Evolutionary conservation across 2,888 invertebrate species (phyloP).

Genomic region (Drosophila anceps): DNA sequence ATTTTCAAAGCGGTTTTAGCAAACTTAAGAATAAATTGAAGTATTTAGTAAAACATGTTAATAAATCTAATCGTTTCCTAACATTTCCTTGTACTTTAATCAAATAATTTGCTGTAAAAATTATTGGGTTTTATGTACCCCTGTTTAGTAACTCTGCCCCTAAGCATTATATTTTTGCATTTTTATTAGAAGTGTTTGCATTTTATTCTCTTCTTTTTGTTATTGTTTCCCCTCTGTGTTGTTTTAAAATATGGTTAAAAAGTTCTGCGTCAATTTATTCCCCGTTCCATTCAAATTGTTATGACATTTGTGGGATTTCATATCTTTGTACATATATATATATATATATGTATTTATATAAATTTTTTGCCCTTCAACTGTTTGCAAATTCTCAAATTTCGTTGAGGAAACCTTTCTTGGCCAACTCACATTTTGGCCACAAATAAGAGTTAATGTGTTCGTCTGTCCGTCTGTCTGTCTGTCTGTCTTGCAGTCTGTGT

Average conservation of each 20-base stretch:
- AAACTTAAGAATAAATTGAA: background rate
- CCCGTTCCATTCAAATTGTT: background rate
- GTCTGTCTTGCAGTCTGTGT: background rate
- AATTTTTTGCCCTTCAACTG: constrained; percentile 10
- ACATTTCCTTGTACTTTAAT: background rate
- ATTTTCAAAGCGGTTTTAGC: background rate
- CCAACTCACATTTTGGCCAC: constrained; percentile 32
- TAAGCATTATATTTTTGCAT: background rate
- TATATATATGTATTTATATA: too few species aligned
- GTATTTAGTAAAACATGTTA: background rate
- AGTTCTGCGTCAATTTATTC: background rate
- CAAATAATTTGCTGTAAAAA: background rate
- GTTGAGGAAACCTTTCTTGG: constrained; percentile 43
- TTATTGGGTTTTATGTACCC: background rate
- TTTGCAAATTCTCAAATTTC: constrained; percentile 10
- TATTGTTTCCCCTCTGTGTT: background rate
- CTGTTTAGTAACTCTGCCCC: background rate
- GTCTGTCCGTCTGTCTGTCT: background rate
- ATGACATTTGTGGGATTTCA: background rate
- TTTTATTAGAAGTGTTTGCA: background rate
- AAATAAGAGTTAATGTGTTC: constrained; percentile 40
- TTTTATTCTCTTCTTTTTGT: background rate
- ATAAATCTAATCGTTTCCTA: background rate
- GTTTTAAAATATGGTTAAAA: background rate
- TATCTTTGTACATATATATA: background rate